Evolutionary conservation across 1,140 invertebrate species (phyloP).

Genomic region (Phortica variegata): DNA sequence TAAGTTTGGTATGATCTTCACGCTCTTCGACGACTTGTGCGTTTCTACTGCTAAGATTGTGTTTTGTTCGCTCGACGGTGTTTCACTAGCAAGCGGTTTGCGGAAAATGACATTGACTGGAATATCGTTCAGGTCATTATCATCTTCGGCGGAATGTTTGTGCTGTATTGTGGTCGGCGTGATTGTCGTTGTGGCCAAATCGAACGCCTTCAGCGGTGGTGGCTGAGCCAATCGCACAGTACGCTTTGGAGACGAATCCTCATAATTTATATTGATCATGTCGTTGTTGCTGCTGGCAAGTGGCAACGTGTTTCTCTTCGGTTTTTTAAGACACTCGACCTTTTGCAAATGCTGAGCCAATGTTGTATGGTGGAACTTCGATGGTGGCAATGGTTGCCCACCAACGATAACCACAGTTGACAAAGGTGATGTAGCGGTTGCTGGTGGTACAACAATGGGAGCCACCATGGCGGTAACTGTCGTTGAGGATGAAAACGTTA

Average conservation of each 20-base stretch:
- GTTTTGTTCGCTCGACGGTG: neutral
- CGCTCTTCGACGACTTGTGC: conserved; percentile 4
- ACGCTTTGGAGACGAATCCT: conserved; percentile 25
- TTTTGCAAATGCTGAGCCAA: conserved; percentile 50
- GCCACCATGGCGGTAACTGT: conserved; percentile 50
- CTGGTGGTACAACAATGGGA: conserved; percentile 30
- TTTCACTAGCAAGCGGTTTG: conserved; percentile 22
- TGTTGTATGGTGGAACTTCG: conserved; percentile 51
- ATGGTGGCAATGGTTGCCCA: conserved; percentile 39
- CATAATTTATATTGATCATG: conserved; percentile 13
- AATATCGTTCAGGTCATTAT: conserved; percentile 47
- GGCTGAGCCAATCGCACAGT: conserved; percentile 23
- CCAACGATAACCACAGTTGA: conserved; percentile 22
- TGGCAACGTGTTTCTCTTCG: conserved; percentile 39
- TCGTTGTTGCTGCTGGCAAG: conserved; percentile 24
- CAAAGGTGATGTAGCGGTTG: conserved; percentile 10
- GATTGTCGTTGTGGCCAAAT: conserved; percentile 10
- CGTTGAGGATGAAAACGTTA: no score
- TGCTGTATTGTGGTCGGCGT: conserved; percentile 7
- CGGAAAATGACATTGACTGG: conserved; percentile 54
- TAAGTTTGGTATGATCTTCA: conserved; percentile 9
- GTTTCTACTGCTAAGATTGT: neutral
- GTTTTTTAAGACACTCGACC: conserved; percentile 39
- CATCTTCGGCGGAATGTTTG: conserved; percentile 48
- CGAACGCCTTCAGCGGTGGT: conserved; percentile 39